Evolutionary conservation across 2,113 vertebrate species (phyloP).

Genomic region (Rhea pennata): DNA sequence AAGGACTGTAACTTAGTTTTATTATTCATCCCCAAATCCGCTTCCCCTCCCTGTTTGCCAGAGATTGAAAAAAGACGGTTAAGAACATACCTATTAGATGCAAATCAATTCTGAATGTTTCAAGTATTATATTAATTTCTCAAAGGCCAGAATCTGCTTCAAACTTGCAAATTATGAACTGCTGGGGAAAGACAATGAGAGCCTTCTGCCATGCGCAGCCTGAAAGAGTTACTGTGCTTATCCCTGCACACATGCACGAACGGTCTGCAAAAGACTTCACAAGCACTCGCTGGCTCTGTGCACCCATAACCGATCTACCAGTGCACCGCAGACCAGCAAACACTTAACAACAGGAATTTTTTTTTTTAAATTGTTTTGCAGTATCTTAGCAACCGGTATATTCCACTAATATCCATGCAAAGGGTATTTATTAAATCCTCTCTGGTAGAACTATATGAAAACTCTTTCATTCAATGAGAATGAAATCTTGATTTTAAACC

Average conservation of each 20-base stretch:
- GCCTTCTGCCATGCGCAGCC: neutral
- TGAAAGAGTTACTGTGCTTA: neutral
- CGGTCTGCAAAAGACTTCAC: neutral
- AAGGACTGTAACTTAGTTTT: neutral
- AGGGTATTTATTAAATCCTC: neutral
- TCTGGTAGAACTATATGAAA: neutral
- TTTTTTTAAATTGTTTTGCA: neutral
- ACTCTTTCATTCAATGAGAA: neutral
- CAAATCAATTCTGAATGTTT: neutral
- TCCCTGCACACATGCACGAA: neutral
- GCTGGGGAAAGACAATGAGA: neutral
- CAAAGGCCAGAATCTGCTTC: neutral
- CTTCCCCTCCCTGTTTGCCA: neutral
- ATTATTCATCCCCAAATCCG: neutral
- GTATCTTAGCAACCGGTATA: neutral
- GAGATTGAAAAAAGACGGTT: neutral
- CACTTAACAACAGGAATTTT: neutral
- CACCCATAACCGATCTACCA: neutral
- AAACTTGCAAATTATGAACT: neutral
- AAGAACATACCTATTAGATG: neutral
- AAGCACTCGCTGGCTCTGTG: neutral
- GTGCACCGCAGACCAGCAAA: neutral
- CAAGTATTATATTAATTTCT: neutral
- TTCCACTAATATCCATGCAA: neutral
- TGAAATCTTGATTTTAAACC: neutral